A percentile compares a stretch with the other conserved stretches of the same genome.
phyloP scores from a whole-genome alignment of 1,140 invertebrate genomes.

The Conus betulinus region DNA sequence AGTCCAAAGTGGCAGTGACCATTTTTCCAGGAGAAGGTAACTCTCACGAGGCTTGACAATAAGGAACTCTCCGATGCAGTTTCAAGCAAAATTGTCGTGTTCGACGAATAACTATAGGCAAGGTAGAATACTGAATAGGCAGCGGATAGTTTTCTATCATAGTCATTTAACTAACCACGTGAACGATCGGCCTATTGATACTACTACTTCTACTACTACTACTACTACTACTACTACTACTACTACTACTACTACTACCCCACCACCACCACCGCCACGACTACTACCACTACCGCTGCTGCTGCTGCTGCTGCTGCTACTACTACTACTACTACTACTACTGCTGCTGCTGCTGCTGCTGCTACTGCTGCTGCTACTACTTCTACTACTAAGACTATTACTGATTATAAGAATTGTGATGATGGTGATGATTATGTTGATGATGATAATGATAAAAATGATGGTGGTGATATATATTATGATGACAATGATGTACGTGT shows the following conservation, averaged over 20 bases:
- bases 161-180: too few species aligned
- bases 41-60: background rate
- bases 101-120: constrained; percentile 8
- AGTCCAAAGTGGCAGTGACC: too few species aligned
- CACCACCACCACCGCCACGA: too few species aligned
- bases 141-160: too few species aligned
- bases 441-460: too few species aligned
- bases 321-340: background rate
- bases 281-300: constrained; percentile 24
- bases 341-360: background rate
- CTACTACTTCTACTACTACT: constrained; percentile 33
- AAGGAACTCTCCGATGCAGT: background rate
- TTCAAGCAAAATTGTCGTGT: background rate
- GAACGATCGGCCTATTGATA: background rate
- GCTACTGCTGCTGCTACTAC: background rate
- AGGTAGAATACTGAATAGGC: too few species aligned
- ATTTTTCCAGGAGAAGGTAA: too few species aligned
- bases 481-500: too few species aligned
- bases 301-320: constrained; percentile 27
- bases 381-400: too few species aligned
- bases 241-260: background rate
- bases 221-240: constrained; percentile 28
- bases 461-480: too few species aligned
- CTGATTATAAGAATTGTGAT: too few species aligned
- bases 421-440: too few species aligned